phyloP scores from a whole-genome alignment of 2,113 vertebrate genomes.

The Heterocephalus glaber region DNA sequence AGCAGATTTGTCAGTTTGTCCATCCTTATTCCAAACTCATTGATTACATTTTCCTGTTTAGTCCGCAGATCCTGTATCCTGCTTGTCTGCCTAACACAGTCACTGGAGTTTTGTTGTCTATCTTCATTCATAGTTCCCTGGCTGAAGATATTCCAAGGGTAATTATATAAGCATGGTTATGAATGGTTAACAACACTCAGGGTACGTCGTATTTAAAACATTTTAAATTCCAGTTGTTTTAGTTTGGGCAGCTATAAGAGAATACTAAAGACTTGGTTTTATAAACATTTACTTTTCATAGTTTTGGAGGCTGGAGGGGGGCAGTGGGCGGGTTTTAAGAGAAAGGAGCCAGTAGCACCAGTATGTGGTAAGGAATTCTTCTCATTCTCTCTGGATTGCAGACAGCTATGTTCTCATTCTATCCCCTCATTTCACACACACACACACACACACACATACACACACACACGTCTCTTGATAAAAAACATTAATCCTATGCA shows the following conservation, averaged over 20 bases:
- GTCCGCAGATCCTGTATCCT: neutral
- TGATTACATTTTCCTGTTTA: neutral
- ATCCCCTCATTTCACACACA: neutral
- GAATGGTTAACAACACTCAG: neutral
- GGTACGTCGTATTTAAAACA: slow-evolving; percentile 24
- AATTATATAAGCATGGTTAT: slow-evolving; percentile 40
- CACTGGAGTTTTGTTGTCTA: neutral
- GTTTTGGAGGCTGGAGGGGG: neutral
- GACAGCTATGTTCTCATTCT: neutral
- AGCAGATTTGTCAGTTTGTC: neutral
- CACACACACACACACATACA: neutral
- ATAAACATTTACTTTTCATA: neutral
- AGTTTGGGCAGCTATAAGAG: neutral
- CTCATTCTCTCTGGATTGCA: neutral
- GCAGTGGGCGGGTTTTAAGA: neutral
- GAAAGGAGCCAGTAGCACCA: neutral
- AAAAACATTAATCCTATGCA: neutral
- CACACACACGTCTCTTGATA: neutral
- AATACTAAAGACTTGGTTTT: neutral
- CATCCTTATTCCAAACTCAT: neutral
- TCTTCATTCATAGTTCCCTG: neutral
- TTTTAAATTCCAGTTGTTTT: slow-evolving; percentile 15
- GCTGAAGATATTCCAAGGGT: neutral
- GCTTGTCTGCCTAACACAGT: neutral
- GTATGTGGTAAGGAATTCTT: neutral